Conservation (phyloP, 2,888 invertebrate genomes). For the Aphidius colemani region DNA sequence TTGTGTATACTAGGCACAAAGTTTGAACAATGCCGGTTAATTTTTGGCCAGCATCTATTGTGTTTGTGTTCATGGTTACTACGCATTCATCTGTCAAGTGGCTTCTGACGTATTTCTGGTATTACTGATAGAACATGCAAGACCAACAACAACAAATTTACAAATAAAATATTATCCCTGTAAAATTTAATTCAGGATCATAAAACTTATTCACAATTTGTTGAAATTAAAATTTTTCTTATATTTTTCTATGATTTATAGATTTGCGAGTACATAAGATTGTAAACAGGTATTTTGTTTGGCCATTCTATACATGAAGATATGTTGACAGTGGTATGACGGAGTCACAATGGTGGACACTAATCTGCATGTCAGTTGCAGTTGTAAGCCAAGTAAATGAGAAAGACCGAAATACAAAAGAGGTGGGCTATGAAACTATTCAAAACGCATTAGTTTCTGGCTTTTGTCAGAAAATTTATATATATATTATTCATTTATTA, state of each 20-base stretch:
- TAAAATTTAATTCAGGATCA: background rate
- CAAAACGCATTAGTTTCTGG: background rate
- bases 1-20: conserved; percentile 47
- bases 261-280: too few species aligned
- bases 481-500: too few species aligned
- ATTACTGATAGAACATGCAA: conserved; percentile 11
- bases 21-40: conserved; percentile 59
- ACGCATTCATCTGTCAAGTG: conserved; percentile 58
- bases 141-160: background rate
- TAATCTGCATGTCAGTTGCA: conserved; percentile 60
- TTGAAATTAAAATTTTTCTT: background rate
- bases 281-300: conserved; percentile 20
- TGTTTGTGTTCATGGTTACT: conserved; percentile 38
- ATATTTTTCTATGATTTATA: too few species aligned
- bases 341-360: conserved; percentile 61
- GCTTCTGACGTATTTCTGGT: conserved; percentile 41
- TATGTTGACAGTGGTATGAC: conserved; percentile 58
- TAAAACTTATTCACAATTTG: background rate
- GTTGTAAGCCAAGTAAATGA: conserved; percentile 40
- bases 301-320: conserved; percentile 48
- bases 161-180: background rate
- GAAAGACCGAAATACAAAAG: conserved; percentile 24
- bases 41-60: conserved; percentile 58
- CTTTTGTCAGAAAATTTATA: too few species aligned
- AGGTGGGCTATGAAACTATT: background rate